Conservation (phyloP, 2,888 invertebrate genomes). For the Tenthredo notha region DNA sequence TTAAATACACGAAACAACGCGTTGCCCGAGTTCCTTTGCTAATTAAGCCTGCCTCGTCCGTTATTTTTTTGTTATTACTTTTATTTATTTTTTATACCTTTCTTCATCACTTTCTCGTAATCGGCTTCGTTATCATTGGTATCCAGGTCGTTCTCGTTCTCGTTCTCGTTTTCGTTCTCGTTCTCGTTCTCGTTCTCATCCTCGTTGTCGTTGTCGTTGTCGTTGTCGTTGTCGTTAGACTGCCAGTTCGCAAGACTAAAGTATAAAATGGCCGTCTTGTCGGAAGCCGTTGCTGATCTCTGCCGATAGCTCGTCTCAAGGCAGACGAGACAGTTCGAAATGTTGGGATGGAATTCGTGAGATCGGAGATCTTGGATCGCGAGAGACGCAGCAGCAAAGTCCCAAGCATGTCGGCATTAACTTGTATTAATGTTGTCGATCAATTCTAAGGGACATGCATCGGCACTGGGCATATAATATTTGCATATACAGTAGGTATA, state of each 20-base stretch:
- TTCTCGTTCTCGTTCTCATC: slow-evolving; percentile 28
- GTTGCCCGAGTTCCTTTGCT: neutral
- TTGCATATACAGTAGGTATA: slow-evolving; percentile 58
- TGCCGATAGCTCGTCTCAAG: slow-evolving; percentile 52
- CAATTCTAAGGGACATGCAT: slow-evolving; percentile 77
- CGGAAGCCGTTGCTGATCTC: slow-evolving; percentile 53
- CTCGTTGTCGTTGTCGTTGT: slow-evolving; percentile 35
- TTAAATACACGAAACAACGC: slow-evolving; percentile 37
- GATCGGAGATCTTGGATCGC: slow-evolving; percentile 68
- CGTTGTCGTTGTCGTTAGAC: slow-evolving; percentile 44
- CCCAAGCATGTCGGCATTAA: slow-evolving; percentile 76
- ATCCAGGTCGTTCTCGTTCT: slow-evolving; percentile 31
- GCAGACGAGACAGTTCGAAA: slow-evolving; percentile 57
- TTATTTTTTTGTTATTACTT: neutral
- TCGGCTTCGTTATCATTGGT: slow-evolving; percentile 36
- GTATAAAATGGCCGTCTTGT: slow-evolving; percentile 51
- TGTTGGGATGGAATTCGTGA: slow-evolving; percentile 60
- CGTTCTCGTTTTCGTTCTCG: neutral
- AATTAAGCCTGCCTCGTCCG: slow-evolving; percentile 24
- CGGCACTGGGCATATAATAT: slow-evolving; percentile 67
- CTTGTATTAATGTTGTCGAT: slow-evolving; percentile 77
- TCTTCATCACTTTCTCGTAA: slow-evolving; percentile 43
- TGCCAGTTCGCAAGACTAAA: neutral
- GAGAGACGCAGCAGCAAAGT: slow-evolving; percentile 63
- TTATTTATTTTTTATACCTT: neutral